Evolutionary conservation across 2,113 vertebrate species (phyloP).

Genomic region (Dipodomys stephensi): DNA sequence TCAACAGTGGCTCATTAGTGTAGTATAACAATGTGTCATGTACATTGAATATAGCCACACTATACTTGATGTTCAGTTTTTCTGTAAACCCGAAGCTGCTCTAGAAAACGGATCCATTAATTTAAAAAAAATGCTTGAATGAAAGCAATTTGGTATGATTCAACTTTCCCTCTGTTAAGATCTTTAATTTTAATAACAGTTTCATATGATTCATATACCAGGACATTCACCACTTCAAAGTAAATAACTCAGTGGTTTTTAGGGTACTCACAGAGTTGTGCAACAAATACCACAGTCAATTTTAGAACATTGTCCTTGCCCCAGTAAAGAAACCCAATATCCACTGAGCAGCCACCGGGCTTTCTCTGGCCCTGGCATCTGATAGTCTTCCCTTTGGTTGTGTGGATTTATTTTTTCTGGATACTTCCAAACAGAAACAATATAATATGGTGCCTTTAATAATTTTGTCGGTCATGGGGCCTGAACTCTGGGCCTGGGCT

Average conservation of each 20-base stretch:
- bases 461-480: no score
- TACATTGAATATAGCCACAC: no score
- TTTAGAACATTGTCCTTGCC: neutral
- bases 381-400: neutral
- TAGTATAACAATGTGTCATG: neutral
- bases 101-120: neutral
- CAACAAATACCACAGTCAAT: neutral
- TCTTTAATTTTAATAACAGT: neutral
- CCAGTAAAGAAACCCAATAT: neutral
- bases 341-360: no score
- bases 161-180: neutral
- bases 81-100: neutral
- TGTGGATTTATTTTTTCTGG: neutral
- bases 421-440: neutral
- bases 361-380: neutral
- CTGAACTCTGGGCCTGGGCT: no score
- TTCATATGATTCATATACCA: neutral
- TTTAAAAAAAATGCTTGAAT: neutral
- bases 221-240: neutral
- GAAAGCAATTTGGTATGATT: neutral
- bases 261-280: neutral
- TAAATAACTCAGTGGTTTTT: neutral
- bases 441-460: neutral
- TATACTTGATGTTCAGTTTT: neutral
- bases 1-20: neutral